Base-by-base conservation (phyloP, 2,113 vertebrate species). In the Larimichthys crocea region DNA sequence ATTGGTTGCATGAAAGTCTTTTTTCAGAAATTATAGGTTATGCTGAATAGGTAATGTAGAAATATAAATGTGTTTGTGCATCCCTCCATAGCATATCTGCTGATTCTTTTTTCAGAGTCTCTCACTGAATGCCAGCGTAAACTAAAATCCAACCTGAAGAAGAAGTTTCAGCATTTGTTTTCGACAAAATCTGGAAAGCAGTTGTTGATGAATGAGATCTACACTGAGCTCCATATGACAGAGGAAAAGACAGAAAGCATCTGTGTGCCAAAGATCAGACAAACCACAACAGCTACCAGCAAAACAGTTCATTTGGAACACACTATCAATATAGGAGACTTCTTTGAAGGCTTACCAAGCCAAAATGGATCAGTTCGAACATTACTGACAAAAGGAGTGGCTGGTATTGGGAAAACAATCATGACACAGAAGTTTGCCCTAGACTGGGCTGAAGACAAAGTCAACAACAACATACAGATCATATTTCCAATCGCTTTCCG, bases 341-440 rank as follows among this genome's bases (percentile, higher is more conserved):
- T 83, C n/a, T 73, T 83, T 52, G 15, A 74, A 44, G 0, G 2
- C 16, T 17, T 60, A 35, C 16, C 24, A 52, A 26, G 29, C 15
- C 22, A 56, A 66, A 16, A n/a, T 10, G 2, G 5, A 67, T 8
- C 29, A 24, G 29, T 50, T 4, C 42, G 55, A 61, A 52, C n/a
- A 19, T 2, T 52, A 9, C 5, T 80, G 60, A 74, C 55, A 7
- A 74, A 52, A 48, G 68, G 68, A 10, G 50, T 17, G 17, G 24
- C 49, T 20, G 76, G 76, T 16, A 46, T 63, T 42, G 75, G 75
- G n/a, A 77, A 76, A 76, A 76, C 76, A n/a, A 11, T 71, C 10
- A 3, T 63, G 15, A 69, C 56, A 40, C 65, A 1, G 31, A 80
- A 65, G 60, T 22, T 80, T n/a, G 19, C 24, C 31, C 10, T 80